Conservation (phyloP, 2,113 vertebrate genomes). For the Zosterops borbonicus region DNA sequence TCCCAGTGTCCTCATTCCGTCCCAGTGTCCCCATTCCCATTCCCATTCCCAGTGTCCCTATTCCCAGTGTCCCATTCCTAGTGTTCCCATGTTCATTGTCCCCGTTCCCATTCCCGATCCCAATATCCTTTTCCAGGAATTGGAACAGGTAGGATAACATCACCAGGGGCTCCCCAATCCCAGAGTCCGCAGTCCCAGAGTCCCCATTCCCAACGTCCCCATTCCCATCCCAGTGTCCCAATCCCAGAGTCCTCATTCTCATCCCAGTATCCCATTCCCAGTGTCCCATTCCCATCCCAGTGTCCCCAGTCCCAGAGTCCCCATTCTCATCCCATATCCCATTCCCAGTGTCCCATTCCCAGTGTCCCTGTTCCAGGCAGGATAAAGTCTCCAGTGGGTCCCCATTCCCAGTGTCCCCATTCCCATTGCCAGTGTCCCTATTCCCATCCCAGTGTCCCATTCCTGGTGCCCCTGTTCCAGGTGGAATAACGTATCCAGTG, state of each 20-base stretch:
- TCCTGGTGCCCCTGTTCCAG: too few species aligned
- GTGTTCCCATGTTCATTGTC: neutral
- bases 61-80: neutral
- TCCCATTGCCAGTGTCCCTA: neutral
- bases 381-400: constrained; percentile 72
- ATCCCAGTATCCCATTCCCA: neutral
- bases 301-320: neutral
- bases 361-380: constrained; percentile 27
- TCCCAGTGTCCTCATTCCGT: neutral
- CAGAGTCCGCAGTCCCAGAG: too few species aligned
- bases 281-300: too few species aligned
- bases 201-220: too few species aligned
- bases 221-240: too few species aligned
- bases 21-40: neutral
- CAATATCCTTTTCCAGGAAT: too few species aligned
- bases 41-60: neutral
- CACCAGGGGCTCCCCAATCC: too few species aligned
- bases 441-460: too few species aligned
- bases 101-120: neutral
- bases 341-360: neutral
- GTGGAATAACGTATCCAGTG: too few species aligned
- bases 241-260: too few species aligned
- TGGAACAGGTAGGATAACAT: too few species aligned
- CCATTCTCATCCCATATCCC: neutral
- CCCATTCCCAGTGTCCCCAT: neutral